These are phyloP conservation scores for Cheiracanthium punctorium DNA, from an alignment of 2,888 invertebrate genomes.

Conservation along the genomic window DNA sequence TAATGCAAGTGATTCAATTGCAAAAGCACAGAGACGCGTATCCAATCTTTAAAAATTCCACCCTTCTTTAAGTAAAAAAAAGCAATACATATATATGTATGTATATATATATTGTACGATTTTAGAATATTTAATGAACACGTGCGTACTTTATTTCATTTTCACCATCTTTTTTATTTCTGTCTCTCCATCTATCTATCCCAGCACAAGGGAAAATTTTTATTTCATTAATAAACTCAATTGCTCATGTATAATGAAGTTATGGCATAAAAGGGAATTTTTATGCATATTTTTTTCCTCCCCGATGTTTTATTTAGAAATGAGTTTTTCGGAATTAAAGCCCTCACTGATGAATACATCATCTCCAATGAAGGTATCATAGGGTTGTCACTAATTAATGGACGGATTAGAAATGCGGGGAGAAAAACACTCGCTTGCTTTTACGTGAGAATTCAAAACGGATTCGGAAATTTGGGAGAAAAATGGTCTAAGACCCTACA, in stretches of 20 bases:
- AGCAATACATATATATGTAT: constrained; percentile 25
- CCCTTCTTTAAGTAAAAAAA: neutral
- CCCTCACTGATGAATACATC: constrained; percentile 51
- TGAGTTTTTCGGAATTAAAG: constrained; percentile 45
- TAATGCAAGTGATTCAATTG: constrained; percentile 34
- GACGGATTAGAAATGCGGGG: constrained; percentile 21
- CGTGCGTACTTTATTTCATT: constrained; percentile 45
- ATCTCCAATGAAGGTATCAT: constrained; percentile 57
- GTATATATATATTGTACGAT: constrained; percentile 37
- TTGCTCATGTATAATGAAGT: constrained; percentile 67
- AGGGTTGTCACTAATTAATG: constrained; percentile 65
- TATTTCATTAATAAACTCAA: constrained; percentile 67
- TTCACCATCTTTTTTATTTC: constrained; percentile 30
- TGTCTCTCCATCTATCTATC: neutral
- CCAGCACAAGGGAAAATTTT: constrained; percentile 36
- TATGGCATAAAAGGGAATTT: constrained; percentile 58
- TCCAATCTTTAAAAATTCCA: constrained; percentile 33
- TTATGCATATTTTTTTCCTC: constrained; percentile 45
- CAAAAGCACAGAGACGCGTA: constrained; percentile 1
- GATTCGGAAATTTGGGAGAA: neutral
- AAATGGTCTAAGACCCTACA: constrained; percentile 13
- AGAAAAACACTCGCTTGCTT: constrained; percentile 7
- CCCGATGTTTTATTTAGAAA: constrained; percentile 10
- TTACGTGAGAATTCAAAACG: neutral
- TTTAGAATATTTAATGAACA: constrained; percentile 58